phyloP scores from a whole-genome alignment of 2,113 vertebrate genomes.

The Meles meles region DNA sequence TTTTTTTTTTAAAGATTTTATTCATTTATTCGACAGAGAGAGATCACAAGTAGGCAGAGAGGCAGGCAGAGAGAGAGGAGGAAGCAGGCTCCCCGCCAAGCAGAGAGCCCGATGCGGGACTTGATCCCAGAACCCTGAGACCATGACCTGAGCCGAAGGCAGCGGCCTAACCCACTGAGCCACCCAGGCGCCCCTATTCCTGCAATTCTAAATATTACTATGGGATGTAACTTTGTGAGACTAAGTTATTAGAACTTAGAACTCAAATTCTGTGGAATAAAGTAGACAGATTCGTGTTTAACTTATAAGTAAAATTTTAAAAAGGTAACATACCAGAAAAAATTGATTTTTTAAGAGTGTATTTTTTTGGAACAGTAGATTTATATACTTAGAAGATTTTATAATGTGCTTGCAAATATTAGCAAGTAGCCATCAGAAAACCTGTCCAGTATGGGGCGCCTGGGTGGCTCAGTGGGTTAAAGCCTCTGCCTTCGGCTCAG shows the following conservation, averaged over 20 bases:
- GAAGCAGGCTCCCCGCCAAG: too few relatives aligned
- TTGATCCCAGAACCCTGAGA: too few relatives aligned
- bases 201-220: conserved; percentile 1
- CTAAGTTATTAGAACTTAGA: not conserved
- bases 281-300: not conserved
- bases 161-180: too few relatives aligned
- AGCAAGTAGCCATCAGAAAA: not conserved
- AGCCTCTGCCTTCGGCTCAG: too few relatives aligned
- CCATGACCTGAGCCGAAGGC: too few relatives aligned
- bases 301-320: not conserved
- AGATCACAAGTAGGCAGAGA: too few relatives aligned
- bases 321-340: not conserved
- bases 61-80: too few relatives aligned
- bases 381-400: not conserved
- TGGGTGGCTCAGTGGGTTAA: too few relatives aligned
- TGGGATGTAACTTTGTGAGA: not conserved
- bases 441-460: not conserved
- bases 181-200: too few relatives aligned
- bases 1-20: too few relatives aligned
- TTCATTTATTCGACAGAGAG: too few relatives aligned
- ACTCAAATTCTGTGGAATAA: not conserved
- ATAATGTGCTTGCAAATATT: not conserved
- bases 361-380: not conserved
- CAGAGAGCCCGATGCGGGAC: too few relatives aligned
- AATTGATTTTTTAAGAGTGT: not conserved